A percentile compares a stretch with the other conserved stretches of the same genome.
phyloP scores from a whole-genome alignment of 2,113 vertebrate genomes.

The Coptodon bakossiorum region DNA sequence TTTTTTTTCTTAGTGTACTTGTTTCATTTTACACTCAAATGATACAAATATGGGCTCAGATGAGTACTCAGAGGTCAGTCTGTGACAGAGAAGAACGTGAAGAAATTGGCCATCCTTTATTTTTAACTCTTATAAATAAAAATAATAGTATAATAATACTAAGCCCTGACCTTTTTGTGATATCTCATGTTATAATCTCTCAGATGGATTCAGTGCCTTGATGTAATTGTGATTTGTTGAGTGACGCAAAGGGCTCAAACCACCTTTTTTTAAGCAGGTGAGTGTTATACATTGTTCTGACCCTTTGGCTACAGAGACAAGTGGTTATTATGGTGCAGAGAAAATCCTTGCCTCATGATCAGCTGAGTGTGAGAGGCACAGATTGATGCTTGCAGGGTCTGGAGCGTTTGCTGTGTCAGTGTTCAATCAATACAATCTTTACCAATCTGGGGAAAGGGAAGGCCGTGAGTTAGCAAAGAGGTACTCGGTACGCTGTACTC shows the following conservation, averaged over 20 bases:
- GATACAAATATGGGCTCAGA: not conserved
- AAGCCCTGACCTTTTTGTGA: too few relatives aligned
- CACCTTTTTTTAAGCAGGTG: not conserved
- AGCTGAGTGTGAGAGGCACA: not conserved
- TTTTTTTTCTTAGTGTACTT: not conserved
- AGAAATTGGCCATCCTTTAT: not conserved
- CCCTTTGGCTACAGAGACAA: not conserved
- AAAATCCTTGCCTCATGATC: not conserved
- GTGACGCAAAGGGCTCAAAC: not conserved
- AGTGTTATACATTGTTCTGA: not conserved
- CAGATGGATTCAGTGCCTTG: not conserved
- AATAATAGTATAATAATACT: rapidly evolving
- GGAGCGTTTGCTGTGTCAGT: not conserved
- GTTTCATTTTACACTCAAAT: not conserved
- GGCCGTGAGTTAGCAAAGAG: not conserved
- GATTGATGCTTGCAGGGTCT: not conserved
- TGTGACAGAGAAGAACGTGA: not conserved
- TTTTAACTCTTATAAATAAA: not conserved
- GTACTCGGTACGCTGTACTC: rapidly evolving
- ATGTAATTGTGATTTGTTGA: not conserved
- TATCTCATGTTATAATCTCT: rapidly evolving
- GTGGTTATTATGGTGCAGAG: not conserved
- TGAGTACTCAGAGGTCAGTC: not conserved
- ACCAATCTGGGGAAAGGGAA: not conserved
- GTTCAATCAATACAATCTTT: not conserved